Percentiles rank a stretch among this genome's conserved stretches.
These are phyloP conservation scores for Ridgeia piscesae DNA, from an alignment of 1,140 invertebrate species.

Conservation along the genomic window DNA sequence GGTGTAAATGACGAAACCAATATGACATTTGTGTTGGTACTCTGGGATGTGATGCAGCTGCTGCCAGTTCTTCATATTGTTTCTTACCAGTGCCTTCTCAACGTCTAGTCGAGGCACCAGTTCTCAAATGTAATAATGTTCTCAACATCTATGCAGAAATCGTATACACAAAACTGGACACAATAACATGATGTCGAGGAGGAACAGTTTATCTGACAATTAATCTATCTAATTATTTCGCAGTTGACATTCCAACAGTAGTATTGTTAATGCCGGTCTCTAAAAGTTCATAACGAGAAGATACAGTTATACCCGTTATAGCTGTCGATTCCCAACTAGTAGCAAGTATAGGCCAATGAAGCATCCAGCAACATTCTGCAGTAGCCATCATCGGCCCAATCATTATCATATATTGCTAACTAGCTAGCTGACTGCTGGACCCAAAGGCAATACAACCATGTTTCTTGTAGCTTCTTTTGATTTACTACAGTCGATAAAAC, in stretches of 20 bases:
- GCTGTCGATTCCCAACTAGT: background rate
- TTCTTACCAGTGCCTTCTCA: background rate
- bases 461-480: background rate
- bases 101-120: background rate
- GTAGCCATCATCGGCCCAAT: too few relatives aligned
- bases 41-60: too few relatives aligned
- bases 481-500: background rate
- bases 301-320: background rate
- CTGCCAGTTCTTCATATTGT: background rate
- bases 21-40: too few relatives aligned
- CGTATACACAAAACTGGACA: background rate
- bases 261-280: background rate
- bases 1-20: too few relatives aligned
- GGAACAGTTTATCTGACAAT: too few relatives aligned
- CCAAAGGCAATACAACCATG: background rate
- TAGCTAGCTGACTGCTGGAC: background rate
- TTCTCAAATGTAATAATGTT: too few relatives aligned
- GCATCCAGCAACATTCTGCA: too few relatives aligned
- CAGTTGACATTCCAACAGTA: background rate
- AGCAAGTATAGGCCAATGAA: too few relatives aligned
- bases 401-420: too few relatives aligned
- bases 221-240: background rate
- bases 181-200: background rate
- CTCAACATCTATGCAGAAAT: background rate
- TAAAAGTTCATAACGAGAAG: background rate